Conservation (phyloP, 2,797 vertebrate species). For the Agapornis canus region DNA sequence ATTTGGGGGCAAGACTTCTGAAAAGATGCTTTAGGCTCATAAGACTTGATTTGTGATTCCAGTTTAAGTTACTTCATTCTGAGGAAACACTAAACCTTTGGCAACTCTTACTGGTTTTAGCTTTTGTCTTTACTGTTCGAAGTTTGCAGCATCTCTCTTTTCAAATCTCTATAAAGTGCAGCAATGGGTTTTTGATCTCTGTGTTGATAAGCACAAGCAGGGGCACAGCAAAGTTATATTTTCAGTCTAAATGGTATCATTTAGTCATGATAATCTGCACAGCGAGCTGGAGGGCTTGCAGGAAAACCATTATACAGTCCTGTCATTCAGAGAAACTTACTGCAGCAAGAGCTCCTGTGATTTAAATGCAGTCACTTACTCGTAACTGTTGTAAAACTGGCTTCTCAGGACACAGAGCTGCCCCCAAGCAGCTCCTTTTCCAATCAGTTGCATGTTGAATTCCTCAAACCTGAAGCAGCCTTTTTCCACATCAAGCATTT, state of each 20-base stretch:
- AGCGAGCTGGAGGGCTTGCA: background rate
- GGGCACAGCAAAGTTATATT: background rate
- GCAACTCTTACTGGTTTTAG: background rate
- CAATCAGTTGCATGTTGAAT: background rate
- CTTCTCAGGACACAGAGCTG: background rate
- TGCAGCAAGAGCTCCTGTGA: background rate
- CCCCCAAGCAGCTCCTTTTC: background rate
- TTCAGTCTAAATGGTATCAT: background rate
- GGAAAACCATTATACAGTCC: background rate
- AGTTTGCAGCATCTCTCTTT: background rate
- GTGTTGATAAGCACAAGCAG: background rate
- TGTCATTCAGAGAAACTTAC: background rate
- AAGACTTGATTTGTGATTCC: background rate
- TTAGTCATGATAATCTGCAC: background rate
- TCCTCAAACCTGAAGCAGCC: background rate
- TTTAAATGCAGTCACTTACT: background rate
- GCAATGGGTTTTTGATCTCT: background rate
- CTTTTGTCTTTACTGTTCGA: background rate
- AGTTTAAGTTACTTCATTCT: background rate
- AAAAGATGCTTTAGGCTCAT: background rate
- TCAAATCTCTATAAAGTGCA: background rate
- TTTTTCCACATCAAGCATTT: background rate
- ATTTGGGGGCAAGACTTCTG: background rate
- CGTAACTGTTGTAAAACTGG: background rate
- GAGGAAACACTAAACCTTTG: background rate